Evolutionary conservation across 2,797 vertebrate genomes (phyloP), one percentile per base, ranked within the genome.

Genomic region (Oceanodroma leucorhoa): DNA sequence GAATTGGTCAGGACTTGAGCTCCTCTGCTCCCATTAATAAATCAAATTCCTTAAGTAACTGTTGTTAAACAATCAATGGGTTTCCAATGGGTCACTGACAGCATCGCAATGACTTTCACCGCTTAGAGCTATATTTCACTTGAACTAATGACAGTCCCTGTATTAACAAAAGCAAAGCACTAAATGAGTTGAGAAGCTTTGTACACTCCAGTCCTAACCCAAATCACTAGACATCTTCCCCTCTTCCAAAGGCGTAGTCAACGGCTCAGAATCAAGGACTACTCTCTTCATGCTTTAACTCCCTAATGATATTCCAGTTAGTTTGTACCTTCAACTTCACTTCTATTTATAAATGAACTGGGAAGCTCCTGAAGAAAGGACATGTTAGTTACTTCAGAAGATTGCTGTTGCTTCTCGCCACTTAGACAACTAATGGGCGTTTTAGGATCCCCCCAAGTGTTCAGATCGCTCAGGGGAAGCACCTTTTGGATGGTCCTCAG

Each of bases 21-120:
- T 62, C 38, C 64, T 58, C 60, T 24, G 34, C 53, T 80, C 8
- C 6, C 38, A 24, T 29, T 17, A 32, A 41, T 15, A 48, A 70
- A 83, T 40, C 6, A 6, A 15, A 6, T 14, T 45, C 57, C 55
- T 30, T 5, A 21, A 53, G 48, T 27, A 24, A 19, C 19, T 16
- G 26, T 5, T 38, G 30, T 38, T 46, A 40, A 69, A 18, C 15
- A 26, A 14, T 1, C 5, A 12, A 0, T 8, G 50, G 79, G 11
- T 55, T 76, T 58, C 36, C 79, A 48, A 0, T 2, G 48, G 43
- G 36, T 13, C 36, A 36, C 36, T 36, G 36, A 36, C 36, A 51
- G 24, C 43, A 30, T 3, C 40, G 26, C 2, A 0, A 5, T 16
- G 22, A 11, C 36, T 66, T 38, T 5, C n/a, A 26, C 17, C 14